Base-by-base conservation (phyloP, 2,113 vertebrate genomes). In the Chamaetylas fuelleborni region DNA sequence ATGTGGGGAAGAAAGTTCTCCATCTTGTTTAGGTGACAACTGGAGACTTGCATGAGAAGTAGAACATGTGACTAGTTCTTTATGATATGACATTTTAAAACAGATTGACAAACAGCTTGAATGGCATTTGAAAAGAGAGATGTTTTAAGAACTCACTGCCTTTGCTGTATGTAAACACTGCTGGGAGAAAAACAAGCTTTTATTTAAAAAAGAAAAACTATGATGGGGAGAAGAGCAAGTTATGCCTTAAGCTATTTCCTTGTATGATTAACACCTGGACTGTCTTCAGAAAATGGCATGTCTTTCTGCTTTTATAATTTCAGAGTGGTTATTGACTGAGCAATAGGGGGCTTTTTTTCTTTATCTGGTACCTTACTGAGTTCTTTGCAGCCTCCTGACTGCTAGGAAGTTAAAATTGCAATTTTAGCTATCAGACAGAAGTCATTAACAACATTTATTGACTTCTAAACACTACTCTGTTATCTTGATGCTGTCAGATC, bases 401-500 rank as follows among this genome's bases (percentile, higher is more conserved):
- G 33, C 73, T 79, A 80, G 69, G 51, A 74, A 81, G 66, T 69
- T 82, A 72, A 93, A 91, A 92, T 93, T 97, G 69, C 56, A 72
- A n/a, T 92, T 94, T 88, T 90, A 80, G 78, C 36, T 95, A 95
- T 90, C 77, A 23, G 81, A 73, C 62, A 90, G 78, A 66, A 95
- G 90, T 93, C 84, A 95, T 96, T 92, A 94, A 61, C 57, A 81
- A 78, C 64, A 38, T 54, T 76, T 94, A 95, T 70, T 96, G 93
- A 81, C 47, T 97, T 96, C 80, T 94, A 95, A 95, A 62, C 31
- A 66, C n/a, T 72, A 31, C 65, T 86, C 36, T 0, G 19, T 95
- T 96, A 96, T 88, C 90, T 89, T 13, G 34, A 61, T 7, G 36
- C 53, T 92, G 91, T 93, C 80, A 89, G 79, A 83, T 92, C 51